Percentiles rank a stretch among this genome's conserved stretches.
These are phyloP conservation scores for Anniella stebbinsi DNA, from an alignment of 2,797 vertebrate genomes.

Conservation along the genomic window DNA sequence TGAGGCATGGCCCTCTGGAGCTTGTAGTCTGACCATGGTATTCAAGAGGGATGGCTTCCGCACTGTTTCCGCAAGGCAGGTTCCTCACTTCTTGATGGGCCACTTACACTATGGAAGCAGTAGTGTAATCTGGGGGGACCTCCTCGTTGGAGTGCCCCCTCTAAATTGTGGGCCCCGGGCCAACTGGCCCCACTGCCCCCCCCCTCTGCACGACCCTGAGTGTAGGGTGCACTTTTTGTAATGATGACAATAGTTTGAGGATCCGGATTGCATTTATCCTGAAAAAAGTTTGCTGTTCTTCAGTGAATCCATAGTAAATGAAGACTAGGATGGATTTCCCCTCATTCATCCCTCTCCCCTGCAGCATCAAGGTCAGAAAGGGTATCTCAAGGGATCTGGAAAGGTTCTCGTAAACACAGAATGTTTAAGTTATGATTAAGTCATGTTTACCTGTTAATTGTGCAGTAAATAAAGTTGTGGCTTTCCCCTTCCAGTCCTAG, in stretches of 20 bases:
- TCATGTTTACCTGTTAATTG: conserved; percentile 78
- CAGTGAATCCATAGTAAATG: background rate
- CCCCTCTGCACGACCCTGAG: too few species aligned
- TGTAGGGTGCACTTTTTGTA: background rate
- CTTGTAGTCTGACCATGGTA: too few species aligned
- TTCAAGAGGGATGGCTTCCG: too few species aligned
- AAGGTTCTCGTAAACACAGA: conserved; percentile 69
- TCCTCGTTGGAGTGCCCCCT: too few species aligned
- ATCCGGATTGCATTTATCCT: background rate
- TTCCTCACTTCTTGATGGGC: too few species aligned
- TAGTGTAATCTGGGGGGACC: too few species aligned
- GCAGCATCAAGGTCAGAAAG: conserved; percentile 24
- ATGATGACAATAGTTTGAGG: background rate
- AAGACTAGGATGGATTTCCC: background rate
- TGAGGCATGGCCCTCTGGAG: too few species aligned
- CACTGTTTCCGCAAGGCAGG: too few species aligned
- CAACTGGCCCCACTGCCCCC: too few species aligned
- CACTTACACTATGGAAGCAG: too few species aligned
- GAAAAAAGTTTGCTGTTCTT: background rate
- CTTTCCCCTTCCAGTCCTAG: conserved; percentile 62
- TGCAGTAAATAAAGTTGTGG: conserved; percentile 80
- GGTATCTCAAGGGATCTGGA: conserved; percentile 60
- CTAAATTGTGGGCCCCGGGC: too few species aligned
- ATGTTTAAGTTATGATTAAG: conserved; percentile 81
- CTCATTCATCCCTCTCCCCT: background rate